A percentile compares a stretch with the other conserved stretches of the same genome.
Evolutionary conservation across 2,113 vertebrate species (phyloP).

Genomic region (Rattus rattus): DNA sequence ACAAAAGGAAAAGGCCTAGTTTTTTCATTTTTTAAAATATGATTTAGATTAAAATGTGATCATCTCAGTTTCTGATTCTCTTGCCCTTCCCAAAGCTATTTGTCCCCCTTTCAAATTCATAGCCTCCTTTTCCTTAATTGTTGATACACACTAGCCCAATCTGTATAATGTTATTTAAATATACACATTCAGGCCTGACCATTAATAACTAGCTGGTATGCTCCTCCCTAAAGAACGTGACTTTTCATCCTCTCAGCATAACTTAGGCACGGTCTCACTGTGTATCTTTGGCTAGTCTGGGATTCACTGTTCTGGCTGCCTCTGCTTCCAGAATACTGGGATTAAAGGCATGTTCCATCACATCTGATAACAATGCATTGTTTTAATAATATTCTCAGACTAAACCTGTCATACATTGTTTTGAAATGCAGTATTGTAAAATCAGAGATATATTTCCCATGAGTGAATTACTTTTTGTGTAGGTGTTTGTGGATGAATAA

Average conservation of each 20-base stretch:
- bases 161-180: neutral
- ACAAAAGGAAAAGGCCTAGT: neutral
- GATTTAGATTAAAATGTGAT: neutral
- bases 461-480: neutral
- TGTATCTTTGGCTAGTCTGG: neutral
- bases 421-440: slow-evolving; percentile 18
- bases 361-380: neutral
- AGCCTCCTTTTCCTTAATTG: neutral
- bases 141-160: neutral
- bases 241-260: neutral
- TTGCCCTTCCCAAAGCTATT: neutral
- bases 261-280: neutral
- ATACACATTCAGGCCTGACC: neutral
- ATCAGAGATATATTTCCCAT: neutral
- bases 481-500: neutral
- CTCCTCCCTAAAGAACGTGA: neutral
- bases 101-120: neutral
- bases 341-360: neutral
- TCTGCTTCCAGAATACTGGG: neutral
- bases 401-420: neutral
- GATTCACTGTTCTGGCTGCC: neutral
- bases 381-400: neutral
- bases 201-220: neutral
- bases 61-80: neutral
- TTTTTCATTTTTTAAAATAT: neutral